A percentile compares a stretch with the other conserved stretches of the same genome.
Evolutionary conservation across 2,797 vertebrate genomes (phyloP).

Genomic region (Xyrichtys novacula): DNA sequence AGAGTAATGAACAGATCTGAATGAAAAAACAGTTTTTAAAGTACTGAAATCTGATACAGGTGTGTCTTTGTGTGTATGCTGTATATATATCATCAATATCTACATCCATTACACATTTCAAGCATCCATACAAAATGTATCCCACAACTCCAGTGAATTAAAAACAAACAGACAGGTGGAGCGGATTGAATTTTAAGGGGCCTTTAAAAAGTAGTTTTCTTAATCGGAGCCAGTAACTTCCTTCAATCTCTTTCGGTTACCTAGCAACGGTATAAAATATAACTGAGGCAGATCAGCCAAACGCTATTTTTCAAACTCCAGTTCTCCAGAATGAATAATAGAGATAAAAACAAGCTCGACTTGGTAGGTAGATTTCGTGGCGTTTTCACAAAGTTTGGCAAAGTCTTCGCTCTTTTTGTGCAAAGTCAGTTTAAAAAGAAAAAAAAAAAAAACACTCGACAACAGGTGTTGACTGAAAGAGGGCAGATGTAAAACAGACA

Average conservation of each 20-base stretch:
- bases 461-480: constrained; percentile 9
- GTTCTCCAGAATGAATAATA: too few relatives aligned
- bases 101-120: constrained; percentile 55
- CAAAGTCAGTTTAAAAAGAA: neutral
- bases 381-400: neutral
- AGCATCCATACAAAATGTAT: constrained; percentile 90
- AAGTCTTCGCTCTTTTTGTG: neutral
- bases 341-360: too few relatives aligned
- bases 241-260: too few relatives aligned
- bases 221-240: too few relatives aligned
- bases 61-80: constrained; percentile 62
- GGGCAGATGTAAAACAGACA: neutral
- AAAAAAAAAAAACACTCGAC: constrained; percentile 5
- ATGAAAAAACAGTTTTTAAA: constrained; percentile 51
- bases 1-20: constrained; percentile 62
- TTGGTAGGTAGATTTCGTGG: neutral
- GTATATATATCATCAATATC: constrained; percentile 47
- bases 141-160: constrained; percentile 83
- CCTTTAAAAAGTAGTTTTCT: too few relatives aligned
- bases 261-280: too few relatives aligned
- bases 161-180: constrained; percentile 50
- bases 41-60: constrained; percentile 48
- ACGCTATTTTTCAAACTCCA: too few relatives aligned
- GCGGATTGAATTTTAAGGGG: too few relatives aligned
- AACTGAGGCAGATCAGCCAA: too few relatives aligned